Percentiles rank a stretch among this genome's conserved stretches.
Conservation (phyloP, 2,113 vertebrate species). For the Bungarus multicinctus region DNA sequence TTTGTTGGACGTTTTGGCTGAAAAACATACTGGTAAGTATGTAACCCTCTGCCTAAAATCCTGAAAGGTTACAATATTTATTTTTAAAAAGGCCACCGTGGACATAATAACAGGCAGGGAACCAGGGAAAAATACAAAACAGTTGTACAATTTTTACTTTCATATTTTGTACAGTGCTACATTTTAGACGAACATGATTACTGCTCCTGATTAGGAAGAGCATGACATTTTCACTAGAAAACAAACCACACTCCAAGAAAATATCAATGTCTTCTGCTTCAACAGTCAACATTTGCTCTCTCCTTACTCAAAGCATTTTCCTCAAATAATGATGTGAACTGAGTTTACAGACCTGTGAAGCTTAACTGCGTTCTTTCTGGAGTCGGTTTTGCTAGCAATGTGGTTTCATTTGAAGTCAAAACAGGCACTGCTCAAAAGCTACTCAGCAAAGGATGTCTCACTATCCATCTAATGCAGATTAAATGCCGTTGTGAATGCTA, state of each 20-base stretch:
- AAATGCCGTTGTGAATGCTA: neutral
- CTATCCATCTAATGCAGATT: slow-evolving; percentile 31
- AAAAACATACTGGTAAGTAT: neutral
- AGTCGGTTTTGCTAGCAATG: slow-evolving; percentile 14
- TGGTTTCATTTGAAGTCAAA: slow-evolving; percentile 40
- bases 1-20: neutral
- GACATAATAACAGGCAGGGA: neutral
- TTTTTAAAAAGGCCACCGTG: fast-evolving
- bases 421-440: slow-evolving; percentile 34
- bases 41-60: neutral
- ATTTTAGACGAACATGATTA: fast-evolving
- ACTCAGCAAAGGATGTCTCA: slow-evolving; percentile 30
- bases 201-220: neutral
- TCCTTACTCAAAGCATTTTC: neutral
- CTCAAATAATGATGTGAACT: slow-evolving; percentile 28
- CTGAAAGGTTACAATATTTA: neutral
- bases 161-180: neutral
- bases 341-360: slow-evolving; percentile 17
- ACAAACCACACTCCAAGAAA: neutral
- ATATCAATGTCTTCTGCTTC: neutral
- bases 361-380: slow-evolving; percentile 23
- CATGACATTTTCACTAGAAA: neutral
- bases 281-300: neutral
- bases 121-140: fast-evolving
- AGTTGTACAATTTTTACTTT: neutral